Percentiles rank a stretch among this genome's conserved stretches.
These are phyloP conservation scores for Vulpes lagopus DNA, from an alignment of 2,113 vertebrate species.

Conservation along the genomic window DNA sequence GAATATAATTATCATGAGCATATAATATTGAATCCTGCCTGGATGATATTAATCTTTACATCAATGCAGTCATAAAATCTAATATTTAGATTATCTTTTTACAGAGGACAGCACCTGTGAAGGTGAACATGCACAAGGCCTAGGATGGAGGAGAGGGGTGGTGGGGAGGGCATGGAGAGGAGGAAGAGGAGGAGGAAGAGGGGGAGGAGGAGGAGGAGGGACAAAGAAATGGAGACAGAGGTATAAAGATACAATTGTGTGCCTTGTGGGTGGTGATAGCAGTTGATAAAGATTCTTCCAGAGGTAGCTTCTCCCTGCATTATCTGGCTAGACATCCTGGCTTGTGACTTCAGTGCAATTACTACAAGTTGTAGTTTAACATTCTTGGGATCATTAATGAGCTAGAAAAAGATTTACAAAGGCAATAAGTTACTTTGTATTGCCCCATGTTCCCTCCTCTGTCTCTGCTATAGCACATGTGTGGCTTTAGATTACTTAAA, in stretches of 20 bases:
- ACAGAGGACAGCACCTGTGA: neutral
- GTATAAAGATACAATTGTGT: fast-evolving
- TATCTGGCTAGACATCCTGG: constrained; percentile 56
- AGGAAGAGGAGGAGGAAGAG: neutral
- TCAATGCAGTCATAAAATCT: neutral
- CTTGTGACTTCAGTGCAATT: constrained; percentile 53
- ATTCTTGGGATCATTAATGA: constrained; percentile 72
- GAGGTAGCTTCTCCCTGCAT: neutral
- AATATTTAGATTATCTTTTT: neutral
- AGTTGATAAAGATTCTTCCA: neutral
- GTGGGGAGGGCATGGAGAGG: too few relatives aligned
- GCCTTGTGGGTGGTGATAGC: neutral
- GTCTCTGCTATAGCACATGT: neutral
- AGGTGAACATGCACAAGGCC: too few relatives aligned
- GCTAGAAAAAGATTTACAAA: constrained; percentile 83
- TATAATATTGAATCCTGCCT: neutral
- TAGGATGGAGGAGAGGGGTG: too few relatives aligned
- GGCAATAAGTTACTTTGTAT: constrained; percentile 74
- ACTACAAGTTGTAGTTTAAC: constrained; percentile 82
- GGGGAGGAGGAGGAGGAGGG: too few relatives aligned
- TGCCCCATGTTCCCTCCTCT: constrained; percentile 66
- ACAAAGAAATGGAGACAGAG: neutral
- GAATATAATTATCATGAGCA: neutral
- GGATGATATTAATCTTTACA: neutral
- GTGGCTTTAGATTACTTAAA: constrained; percentile 33